Base-by-base conservation (phyloP, 2,113 vertebrate species). In the Tachuris rubrigastra region DNA sequence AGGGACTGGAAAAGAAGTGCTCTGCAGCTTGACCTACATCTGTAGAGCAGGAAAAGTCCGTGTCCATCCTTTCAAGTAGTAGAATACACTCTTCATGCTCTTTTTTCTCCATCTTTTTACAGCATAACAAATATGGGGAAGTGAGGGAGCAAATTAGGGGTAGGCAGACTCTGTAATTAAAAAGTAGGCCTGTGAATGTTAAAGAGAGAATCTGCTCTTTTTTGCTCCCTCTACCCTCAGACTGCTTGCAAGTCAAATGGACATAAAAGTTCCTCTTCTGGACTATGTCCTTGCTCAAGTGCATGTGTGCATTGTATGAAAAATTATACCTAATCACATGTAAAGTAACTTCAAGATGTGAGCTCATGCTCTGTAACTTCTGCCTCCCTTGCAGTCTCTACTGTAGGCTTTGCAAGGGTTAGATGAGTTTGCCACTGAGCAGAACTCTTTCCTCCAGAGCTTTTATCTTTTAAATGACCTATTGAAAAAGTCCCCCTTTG, bases 311-410 rank as follows among this genome's bases (percentile, higher is more conserved):
- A 10, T 62, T 79, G 24, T 67, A 49, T 65, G 65, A 78, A 85
- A 93, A 84, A 67, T 58, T 5, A 44, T 80, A 90, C 35, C 24
- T 71, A 58, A 69, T 85, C 6, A 35, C 24, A 24, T 89, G 71
- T 77, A 89, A 95, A 93, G 82, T 84, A 72, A 39, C 62, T 85
- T 91, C 82, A 81, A 86, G 72, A 78, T 94, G 55, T 52, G 53
- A 66, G 22, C 87, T 92, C 1, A 0, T 65, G 59, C 39, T 93
- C 60, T 71, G 16, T 50, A 89, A 41, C 19, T 41, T 69, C 62
- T 2, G 4, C 15, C 22, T 73, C 42, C 33, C 50, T 69, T 35
- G 30, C 37, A 87, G 75, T 7, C 30, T 66, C 47, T 88, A 15
- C 62, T 85, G 62, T 60, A 67, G 87, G 63, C 79, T 95, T 96